A percentile compares a stretch with the other conserved stretches of the same genome.
These are phyloP conservation scores for Microcebus ravelobensis DNA, from an alignment of 2,113 vertebrate species.

Conservation along the genomic window DNA sequence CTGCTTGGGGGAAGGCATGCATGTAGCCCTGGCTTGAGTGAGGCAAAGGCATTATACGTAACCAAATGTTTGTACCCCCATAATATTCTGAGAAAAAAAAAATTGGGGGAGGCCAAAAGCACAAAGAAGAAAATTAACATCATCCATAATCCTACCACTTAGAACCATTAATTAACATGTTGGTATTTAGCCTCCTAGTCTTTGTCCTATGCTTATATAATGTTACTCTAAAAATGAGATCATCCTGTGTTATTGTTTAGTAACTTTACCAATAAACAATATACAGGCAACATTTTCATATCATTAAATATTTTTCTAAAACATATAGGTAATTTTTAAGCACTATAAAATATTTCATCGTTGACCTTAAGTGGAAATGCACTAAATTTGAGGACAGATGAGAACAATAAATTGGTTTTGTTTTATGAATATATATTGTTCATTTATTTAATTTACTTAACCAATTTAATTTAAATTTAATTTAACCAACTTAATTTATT, in stretches of 20 bases:
- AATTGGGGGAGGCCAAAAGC: neutral
- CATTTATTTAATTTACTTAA: neutral
- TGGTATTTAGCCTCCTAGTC: neutral
- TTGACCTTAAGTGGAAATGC: neutral
- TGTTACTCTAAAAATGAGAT: conserved; percentile 9
- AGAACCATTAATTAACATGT: neutral
- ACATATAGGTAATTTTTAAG: neutral
- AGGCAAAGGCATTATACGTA: too few species aligned
- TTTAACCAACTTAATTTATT: too few species aligned
- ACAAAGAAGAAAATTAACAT: conserved; percentile 17
- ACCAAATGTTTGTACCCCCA: too few species aligned
- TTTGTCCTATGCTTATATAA: conserved; percentile 15
- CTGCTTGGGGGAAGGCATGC: too few species aligned
- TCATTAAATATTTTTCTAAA: conserved; percentile 18
- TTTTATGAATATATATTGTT: neutral
- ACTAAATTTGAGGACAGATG: neutral
- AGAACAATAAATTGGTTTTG: neutral
- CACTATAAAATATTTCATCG: neutral
- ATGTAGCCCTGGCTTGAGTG: too few species aligned
- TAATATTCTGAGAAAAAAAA: too few species aligned
- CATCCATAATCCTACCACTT: neutral
- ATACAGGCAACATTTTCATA: neutral
- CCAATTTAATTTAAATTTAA: neutral
- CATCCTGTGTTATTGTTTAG: neutral
- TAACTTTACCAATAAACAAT: conserved; percentile 44